Percentiles rank a stretch among this genome's conserved stretches.
Evolutionary conservation across 2,888 invertebrate species (phyloP).

Genomic region (Tineola bisselliella): DNA sequence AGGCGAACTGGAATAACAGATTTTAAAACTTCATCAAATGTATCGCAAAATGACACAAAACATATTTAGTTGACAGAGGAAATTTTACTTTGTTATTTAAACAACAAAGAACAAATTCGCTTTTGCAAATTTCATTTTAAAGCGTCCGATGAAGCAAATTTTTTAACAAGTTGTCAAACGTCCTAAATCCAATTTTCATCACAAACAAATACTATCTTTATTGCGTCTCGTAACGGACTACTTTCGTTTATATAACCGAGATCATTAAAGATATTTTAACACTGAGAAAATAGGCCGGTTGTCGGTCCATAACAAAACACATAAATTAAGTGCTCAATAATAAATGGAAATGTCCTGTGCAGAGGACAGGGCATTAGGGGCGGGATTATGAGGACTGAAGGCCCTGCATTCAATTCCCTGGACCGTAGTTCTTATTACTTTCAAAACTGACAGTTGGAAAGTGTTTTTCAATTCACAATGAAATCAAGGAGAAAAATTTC

Average conservation of each 20-base stretch:
- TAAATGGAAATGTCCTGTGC: conserved; percentile 70
- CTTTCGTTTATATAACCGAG: background rate
- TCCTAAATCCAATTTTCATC: background rate
- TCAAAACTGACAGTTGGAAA: background rate
- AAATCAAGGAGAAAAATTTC: no score
- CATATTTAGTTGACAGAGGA: conserved; percentile 16
- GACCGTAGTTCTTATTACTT: conserved; percentile 13
- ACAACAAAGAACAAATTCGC: conserved; percentile 25
- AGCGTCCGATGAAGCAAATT: conserved; percentile 45
- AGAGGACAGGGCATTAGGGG: conserved; percentile 68
- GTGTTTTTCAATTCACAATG: background rate
- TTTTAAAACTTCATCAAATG: conserved; percentile 33
- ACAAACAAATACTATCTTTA: background rate
- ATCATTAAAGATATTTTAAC: conserved; percentile 22
- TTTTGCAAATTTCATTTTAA: conserved; percentile 30
- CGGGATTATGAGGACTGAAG: conserved; percentile 62
- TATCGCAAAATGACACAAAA: background rate
- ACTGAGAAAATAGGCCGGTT: conserved; percentile 36
- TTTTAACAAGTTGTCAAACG: conserved; percentile 22
- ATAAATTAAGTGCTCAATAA: conserved; percentile 71
- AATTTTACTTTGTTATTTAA: conserved; percentile 23
- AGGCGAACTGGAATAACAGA: conserved; percentile 19
- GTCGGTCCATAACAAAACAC: conserved; percentile 68
- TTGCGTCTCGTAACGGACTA: background rate
- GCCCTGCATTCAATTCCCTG: conserved; percentile 23